Evolutionary conservation across 2,888 invertebrate genomes (phyloP), one percentile per base, ranked within the genome.

Genomic region (Epiblema foenella): DNA sequence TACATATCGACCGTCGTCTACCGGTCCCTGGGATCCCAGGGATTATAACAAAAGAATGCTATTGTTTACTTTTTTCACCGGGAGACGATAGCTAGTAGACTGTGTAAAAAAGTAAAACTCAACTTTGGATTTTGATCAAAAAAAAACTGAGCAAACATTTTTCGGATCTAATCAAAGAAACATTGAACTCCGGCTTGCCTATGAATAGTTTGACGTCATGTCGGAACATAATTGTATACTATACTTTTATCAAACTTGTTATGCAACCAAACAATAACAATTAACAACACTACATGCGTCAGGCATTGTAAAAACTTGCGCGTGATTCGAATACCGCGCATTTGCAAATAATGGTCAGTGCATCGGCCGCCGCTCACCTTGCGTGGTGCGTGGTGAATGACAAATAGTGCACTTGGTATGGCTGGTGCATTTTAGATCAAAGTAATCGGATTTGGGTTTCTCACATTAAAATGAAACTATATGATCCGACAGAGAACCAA

Each of bases 341-440:
- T 88, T 87, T 89, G 89, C 89, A 87, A 91, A 89, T 88, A 89
- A 89, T 89, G 65, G 65, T 59, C 73, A 75, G 92, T 89, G 91
- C 93, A 90, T 84, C 87, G 91, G 75, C 87, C 92, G 82, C 82
- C 18, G 76, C 78, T 93, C 89, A 93, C 93, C 93, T 93, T 93
- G 93, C 81, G 75, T 74, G 79, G 83, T 84, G 89, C 81, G 81
- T 75, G 67, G 66, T 73, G 92, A 89, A 92, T 91, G 76, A 78
- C 77, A 85, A 88, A 82, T 78, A 80, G 80, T 80, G 79, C 79
- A 78, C 65, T 77, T 76, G 74, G 74, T 75, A 70, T 74, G 72
- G 65, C 74, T 8, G 20, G 29, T 49, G 70, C 29, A 59, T 66
- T 62, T 63, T 37, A 67, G 65, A 58, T 67, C 42, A 57, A 52